phyloP scores from a whole-genome alignment of 2,113 vertebrate species.

The rabbit (Oryctolagus cuniculus) region mOryCun1.1 NC_091439.1:62953001-62953500 shows the following conservation, averaged over 20 bases:
- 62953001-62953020: not conserved
- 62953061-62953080: not conserved
- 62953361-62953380: not conserved
- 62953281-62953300: not conserved
- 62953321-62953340: too few species aligned
- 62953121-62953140: not conserved
- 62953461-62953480: not conserved
- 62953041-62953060: not conserved
- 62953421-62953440: not conserved
- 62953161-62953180: rapidly evolving
- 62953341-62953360: not conserved
- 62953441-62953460: rapidly evolving
- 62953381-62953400: not conserved
- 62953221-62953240: not conserved
- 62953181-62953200: rapidly evolving
- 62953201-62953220: not conserved
- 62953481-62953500: rapidly evolving
- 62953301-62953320: not conserved
- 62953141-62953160: not conserved
- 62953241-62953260: too few species aligned
- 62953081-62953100: not conserved
- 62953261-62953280: not conserved
- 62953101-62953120: not conserved
- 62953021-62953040: not conserved
- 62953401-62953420: not conserved